Evolutionary conservation across 2,888 invertebrate species (phyloP).

Genomic region (Scaeva pyrastri): DNA sequence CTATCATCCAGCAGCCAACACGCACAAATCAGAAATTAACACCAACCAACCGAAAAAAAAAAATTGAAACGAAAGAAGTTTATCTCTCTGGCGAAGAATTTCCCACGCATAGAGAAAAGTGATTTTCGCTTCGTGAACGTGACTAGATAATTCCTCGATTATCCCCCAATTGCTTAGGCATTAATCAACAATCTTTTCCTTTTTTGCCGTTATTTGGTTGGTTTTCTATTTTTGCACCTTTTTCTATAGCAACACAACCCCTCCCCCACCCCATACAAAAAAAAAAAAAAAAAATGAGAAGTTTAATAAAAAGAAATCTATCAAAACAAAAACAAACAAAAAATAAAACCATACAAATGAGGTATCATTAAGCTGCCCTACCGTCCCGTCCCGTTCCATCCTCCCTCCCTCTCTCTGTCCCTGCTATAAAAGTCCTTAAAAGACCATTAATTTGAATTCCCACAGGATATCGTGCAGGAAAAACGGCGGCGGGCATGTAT

Average conservation of each 20-base stretch:
- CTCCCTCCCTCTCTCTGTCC: not conserved
- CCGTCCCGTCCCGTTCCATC: not conserved
- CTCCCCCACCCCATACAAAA: no score
- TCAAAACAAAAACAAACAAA: constrained; percentile 1
- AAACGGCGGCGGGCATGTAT: not conserved
- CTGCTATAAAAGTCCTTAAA: constrained; percentile 61
- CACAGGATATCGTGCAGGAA: constrained; percentile 48
- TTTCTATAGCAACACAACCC: constrained; percentile 13
- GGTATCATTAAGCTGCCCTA: constrained; percentile 55
- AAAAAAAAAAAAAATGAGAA: constrained; percentile 45
- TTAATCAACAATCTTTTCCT: constrained; percentile 28
- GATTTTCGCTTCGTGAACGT: not conserved
- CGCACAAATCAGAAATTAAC: not conserved
- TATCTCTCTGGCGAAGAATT: not conserved
- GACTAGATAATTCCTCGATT: constrained; percentile 30
- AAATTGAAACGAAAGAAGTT: constrained; percentile 1
- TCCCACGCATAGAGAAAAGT: constrained; percentile 12
- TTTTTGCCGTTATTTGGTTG: no score
- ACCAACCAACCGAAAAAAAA: not conserved
- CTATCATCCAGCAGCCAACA: not conserved
- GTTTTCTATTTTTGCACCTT: constrained; percentile 28
- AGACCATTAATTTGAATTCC: constrained; percentile 62
- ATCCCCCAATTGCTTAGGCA: constrained; percentile 16
- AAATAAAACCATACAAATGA: constrained; percentile 17
- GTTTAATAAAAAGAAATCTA: constrained; percentile 27